These are phyloP conservation scores for Onychomys arenicola DNA, from an alignment of 2,797 vertebrate species.

Conservation along the genomic window DNA sequence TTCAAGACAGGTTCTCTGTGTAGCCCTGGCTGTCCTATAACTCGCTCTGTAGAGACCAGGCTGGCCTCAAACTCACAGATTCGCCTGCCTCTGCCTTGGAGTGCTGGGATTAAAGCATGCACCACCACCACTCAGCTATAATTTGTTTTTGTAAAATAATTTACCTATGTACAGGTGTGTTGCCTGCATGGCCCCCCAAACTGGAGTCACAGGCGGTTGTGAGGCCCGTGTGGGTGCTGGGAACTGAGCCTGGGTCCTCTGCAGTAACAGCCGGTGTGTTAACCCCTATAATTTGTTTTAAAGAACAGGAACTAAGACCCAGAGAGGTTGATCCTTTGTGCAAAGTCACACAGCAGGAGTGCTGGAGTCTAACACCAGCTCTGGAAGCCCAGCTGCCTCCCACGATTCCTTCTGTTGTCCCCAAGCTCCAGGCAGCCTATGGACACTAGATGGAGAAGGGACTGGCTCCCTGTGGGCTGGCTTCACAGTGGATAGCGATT, in stretches of 20 bases:
- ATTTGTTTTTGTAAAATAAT: background rate
- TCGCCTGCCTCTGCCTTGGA: background rate
- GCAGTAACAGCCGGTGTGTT: background rate
- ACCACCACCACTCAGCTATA: background rate
- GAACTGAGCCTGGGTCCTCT: accelerated
- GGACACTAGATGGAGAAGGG: background rate
- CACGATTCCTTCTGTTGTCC: background rate
- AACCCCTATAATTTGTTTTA: background rate
- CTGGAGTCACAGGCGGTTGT: background rate
- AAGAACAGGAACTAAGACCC: background rate
- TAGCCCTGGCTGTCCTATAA: no score
- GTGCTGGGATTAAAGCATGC: background rate
- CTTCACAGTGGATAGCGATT: background rate
- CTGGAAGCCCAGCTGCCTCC: background rate
- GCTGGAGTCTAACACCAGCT: background rate
- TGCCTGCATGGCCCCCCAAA: background rate
- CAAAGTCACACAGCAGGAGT: background rate
- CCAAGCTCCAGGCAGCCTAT: background rate
- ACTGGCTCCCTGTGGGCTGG: no score
- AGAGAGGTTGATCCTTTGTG: background rate
- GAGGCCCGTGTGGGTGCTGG: background rate
- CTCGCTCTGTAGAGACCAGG: background rate
- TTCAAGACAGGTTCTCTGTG: background rate
- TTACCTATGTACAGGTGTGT: background rate
- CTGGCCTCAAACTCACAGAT: background rate